A percentile compares a stretch with the other conserved stretches of the same genome.
Conservation (phyloP, 2,888 invertebrate genomes). For the Arctia plantaginis region DNA sequence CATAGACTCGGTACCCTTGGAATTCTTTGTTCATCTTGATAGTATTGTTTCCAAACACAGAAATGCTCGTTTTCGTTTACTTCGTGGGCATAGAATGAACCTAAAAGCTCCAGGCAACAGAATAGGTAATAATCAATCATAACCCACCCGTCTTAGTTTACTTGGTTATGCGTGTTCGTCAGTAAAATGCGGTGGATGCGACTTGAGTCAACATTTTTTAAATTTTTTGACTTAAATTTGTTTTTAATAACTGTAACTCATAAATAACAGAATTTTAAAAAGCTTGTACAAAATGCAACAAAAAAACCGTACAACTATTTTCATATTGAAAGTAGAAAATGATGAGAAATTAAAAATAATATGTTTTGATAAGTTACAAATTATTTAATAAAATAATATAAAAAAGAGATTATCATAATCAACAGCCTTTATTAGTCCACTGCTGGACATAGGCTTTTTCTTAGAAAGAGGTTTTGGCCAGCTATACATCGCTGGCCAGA, state of each 20-base stretch:
- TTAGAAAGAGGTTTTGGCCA: too few relatives aligned
- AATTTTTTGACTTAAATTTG: not conserved
- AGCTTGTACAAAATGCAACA: too few relatives aligned
- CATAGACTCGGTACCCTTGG: constrained; percentile 62
- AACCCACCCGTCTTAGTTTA: constrained; percentile 72
- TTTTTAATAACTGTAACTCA: not conserved
- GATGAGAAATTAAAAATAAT: not conserved
- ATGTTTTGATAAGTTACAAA: not conserved
- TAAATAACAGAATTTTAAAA: not conserved
- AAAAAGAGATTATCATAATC: too few relatives aligned
- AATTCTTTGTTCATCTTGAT: constrained; percentile 59
- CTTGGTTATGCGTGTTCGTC: constrained; percentile 76
- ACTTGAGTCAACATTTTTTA: constrained; percentile 4
- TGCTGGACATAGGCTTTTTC: too few relatives aligned
- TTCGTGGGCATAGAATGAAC: constrained; percentile 50
- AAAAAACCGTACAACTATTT: not conserved
- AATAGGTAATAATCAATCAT: constrained; percentile 83
- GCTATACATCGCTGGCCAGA: too few relatives aligned
- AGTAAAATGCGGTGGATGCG: constrained; percentile 66
- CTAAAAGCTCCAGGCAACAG: constrained; percentile 70
- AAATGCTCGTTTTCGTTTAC: constrained; percentile 26
- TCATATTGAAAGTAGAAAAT: not conserved
- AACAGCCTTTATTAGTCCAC: not conserved
- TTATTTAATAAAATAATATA: not conserved
- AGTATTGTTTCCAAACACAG: constrained; percentile 50